These are phyloP conservation scores for Furcifer pardalis DNA, from an alignment of 2,797 vertebrate species.

Conservation along the genomic window DNA sequence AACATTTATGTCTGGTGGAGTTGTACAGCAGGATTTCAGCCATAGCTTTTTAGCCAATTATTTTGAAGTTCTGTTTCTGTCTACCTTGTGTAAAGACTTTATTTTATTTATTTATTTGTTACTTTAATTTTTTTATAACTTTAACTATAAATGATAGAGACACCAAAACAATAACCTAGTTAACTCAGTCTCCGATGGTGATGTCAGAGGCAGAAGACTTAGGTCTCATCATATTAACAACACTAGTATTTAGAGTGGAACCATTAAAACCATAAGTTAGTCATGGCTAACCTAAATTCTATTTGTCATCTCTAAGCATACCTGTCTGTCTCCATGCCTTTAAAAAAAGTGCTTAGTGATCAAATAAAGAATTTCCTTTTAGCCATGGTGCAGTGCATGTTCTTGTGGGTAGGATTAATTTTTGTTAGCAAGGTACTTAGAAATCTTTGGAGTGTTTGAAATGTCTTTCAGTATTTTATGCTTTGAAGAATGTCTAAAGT, in stretches of 20 bases:
- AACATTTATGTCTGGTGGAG: too few species aligned
- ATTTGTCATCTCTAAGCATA: background rate
- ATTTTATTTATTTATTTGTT: too few species aligned
- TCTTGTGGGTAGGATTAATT: constrained; percentile 31
- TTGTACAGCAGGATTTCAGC: too few species aligned
- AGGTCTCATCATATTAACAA: background rate
- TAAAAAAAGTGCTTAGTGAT: constrained; percentile 34
- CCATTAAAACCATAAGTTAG: background rate
- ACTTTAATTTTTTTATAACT: too few species aligned
- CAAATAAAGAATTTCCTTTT: constrained; percentile 60
- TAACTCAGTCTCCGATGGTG: too few species aligned
- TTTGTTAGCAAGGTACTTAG: constrained; percentile 12
- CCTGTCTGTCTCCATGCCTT: background rate
- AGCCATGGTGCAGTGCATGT: constrained; percentile 65
- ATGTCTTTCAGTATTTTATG: constrained; percentile 35
- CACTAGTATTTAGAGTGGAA: too few species aligned
- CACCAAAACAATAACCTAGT: too few species aligned
- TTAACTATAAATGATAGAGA: too few species aligned
- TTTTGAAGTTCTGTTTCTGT: too few species aligned
- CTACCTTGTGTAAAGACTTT: too few species aligned
- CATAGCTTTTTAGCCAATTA: too few species aligned
- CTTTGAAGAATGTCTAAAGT: constrained; percentile 36
- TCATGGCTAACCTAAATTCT: background rate
- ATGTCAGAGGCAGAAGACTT: background rate
- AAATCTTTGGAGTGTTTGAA: constrained; percentile 1